A percentile compares a stretch with the other conserved stretches of the same genome.
phyloP scores from a whole-genome alignment of 2,113 vertebrate species.

The Sphaerodactylus townsendi region DNA sequence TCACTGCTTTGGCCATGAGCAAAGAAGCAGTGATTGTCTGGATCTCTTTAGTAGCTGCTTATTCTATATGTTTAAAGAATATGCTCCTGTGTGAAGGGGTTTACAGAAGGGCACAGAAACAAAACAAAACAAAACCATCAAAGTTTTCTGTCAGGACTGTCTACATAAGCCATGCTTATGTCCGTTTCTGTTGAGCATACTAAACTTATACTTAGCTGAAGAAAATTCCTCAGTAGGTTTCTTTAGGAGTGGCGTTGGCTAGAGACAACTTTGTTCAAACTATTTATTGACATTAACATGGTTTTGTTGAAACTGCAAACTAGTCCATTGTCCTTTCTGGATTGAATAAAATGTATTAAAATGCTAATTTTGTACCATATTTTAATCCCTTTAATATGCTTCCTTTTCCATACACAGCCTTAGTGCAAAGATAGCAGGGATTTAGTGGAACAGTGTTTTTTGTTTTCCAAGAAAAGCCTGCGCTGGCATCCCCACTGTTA shows the following conservation, averaged over 20 bases:
- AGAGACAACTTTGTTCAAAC: slow-evolving; percentile 46
- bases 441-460: slow-evolving; percentile 61
- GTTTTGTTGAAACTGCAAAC: slow-evolving; percentile 65
- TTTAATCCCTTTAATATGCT: slow-evolving; percentile 65
- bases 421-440: slow-evolving; percentile 55
- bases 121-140: background rate
- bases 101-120: background rate
- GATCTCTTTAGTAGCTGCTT: background rate
- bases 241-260: slow-evolving; percentile 20
- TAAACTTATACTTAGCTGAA: slow-evolving; percentile 4
- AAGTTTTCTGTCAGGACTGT: slow-evolving; percentile 5
- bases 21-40: background rate
- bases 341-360: slow-evolving; percentile 70
- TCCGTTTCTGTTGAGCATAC: slow-evolving; percentile 24
- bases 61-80: background rate
- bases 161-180: background rate
- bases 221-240: background rate
- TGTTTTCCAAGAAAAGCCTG: slow-evolving; percentile 40
- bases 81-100: background rate
- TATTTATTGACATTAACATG: slow-evolving; percentile 62
- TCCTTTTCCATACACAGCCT: slow-evolving; percentile 42
- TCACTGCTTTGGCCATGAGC: background rate
- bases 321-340: slow-evolving; percentile 56
- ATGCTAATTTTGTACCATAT: slow-evolving; percentile 66
- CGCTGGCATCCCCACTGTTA: slow-evolving; percentile 56